phyloP scores from a whole-genome alignment of 2,113 vertebrate genomes.

The Ellobius talpinus region DNA sequence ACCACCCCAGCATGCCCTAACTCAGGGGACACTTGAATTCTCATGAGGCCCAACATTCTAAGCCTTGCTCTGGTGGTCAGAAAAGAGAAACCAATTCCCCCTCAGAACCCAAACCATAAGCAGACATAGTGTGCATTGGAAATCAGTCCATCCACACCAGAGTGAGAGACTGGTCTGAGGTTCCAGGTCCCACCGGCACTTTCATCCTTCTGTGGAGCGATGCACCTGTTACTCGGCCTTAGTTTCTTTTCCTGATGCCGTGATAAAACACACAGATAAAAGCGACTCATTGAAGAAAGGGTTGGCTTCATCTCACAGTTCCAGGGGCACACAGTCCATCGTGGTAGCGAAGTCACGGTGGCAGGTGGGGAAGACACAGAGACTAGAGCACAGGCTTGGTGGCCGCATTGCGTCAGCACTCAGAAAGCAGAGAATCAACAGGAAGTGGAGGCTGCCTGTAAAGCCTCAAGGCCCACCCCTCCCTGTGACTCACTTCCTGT shows the following conservation, averaged over 20 bases:
- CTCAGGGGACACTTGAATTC: no score
- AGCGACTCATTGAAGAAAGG: not conserved
- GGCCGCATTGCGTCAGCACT: not conserved
- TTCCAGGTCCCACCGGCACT: not conserved
- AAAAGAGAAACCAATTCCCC: not conserved
- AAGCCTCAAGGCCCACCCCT: not conserved
- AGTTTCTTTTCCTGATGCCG: not conserved
- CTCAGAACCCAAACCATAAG: not conserved
- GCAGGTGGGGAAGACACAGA: not conserved
- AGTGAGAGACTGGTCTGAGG: not conserved
- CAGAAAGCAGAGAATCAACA: not conserved
- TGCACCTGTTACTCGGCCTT: not conserved
- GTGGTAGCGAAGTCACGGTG: not conserved
- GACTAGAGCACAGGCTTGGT: no score
- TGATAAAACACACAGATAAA: not conserved
- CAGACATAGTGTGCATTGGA: not conserved
- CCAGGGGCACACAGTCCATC: not conserved
- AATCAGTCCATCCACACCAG: not conserved
- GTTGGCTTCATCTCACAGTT: not conserved
- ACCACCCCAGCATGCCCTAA: not conserved
- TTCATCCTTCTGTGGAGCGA: not conserved
- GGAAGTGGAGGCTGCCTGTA: not conserved
- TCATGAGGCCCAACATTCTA: not conserved
- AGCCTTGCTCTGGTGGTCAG: not conserved
- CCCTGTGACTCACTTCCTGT: not conserved